A percentile compares a stretch with the other conserved stretches of the same genome.
Evolutionary conservation across 2,113 vertebrate species (phyloP).

Genomic region (Pterocles orientalis): DNA sequence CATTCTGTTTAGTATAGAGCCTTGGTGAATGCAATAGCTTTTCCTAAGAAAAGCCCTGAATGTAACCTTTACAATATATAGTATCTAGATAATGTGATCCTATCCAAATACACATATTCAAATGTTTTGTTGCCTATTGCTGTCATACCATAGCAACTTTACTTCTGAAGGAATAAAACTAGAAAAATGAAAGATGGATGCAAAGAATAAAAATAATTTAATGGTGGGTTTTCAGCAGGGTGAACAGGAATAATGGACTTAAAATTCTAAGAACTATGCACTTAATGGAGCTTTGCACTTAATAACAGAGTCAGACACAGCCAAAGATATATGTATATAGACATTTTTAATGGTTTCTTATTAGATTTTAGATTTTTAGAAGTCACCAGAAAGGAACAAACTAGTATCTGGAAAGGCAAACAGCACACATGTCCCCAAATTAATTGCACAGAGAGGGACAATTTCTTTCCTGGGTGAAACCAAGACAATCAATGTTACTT

Average conservation of each 20-base stretch:
- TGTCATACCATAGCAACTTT: neutral
- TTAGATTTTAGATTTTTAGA: neutral
- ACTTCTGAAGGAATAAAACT: neutral
- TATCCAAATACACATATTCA: neutral
- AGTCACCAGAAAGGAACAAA: neutral
- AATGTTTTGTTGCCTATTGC: neutral
- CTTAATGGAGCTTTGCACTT: neutral
- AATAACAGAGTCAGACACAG: neutral
- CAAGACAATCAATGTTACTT: neutral
- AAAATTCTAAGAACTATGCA: neutral
- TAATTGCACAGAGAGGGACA: neutral
- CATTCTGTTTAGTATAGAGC: neutral
- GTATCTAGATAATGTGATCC: neutral
- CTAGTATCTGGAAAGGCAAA: neutral
- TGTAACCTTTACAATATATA: neutral
- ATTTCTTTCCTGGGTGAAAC: neutral
- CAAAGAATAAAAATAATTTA: neutral
- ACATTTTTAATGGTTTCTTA: neutral
- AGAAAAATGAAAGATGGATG: neutral
- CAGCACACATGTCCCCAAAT: neutral
- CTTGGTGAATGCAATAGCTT: neutral
- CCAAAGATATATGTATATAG: neutral
- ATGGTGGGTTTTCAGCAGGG: neutral
- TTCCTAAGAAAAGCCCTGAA: neutral
- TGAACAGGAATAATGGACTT: neutral